Evolutionary conservation across 1,140 invertebrate species (phyloP), one percentile per base, ranked within the genome.

Genomic region (Holotrichia oblita): DNA sequence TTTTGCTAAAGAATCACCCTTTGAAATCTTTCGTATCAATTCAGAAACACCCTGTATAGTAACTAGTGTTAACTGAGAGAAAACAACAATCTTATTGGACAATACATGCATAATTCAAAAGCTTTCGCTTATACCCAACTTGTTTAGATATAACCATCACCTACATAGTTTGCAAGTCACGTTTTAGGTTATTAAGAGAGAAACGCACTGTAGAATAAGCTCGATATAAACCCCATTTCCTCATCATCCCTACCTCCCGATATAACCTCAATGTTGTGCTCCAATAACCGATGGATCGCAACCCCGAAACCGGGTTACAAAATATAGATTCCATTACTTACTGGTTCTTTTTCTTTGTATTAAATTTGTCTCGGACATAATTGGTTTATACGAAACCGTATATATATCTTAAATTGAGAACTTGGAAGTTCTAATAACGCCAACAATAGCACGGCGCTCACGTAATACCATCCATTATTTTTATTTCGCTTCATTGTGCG

Each of bases 321-420:
- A 72, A 72, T 72, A 72, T 72, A 72, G 64, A 72, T 72, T 72
- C 64, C 64, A 72, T 72, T 72, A 72, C 64, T 34, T 55, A 55
- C 48, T 55, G 48, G 14, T 55, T 17, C 48, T 55, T 55, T 55
- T 55, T 27, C 34, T 72, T 72, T 72, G 64, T 72, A 72, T 72
- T 40, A 40, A 72, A 72, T 72, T 72, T 72, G 64, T 72, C 64
- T 40, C 64, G 64, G 64, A 72, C 34, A 72, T 72, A 72, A 72
- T 72, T 72, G 64, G 64, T 72, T 72, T 72, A 72, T 27, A 72
- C 34, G 64, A 72, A 72, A 72, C 64, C 64, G 22, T 72, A 72
- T 72, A 55, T 55, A 27, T 72, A 34, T 72, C 24, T 34, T 14
- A 72, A 72, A 72, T 72, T n/a, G 64, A 27, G 64, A 55, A 55